phyloP scores from a whole-genome alignment of 2,888 invertebrate species.

The Noctuana brunneofusca region DNA sequence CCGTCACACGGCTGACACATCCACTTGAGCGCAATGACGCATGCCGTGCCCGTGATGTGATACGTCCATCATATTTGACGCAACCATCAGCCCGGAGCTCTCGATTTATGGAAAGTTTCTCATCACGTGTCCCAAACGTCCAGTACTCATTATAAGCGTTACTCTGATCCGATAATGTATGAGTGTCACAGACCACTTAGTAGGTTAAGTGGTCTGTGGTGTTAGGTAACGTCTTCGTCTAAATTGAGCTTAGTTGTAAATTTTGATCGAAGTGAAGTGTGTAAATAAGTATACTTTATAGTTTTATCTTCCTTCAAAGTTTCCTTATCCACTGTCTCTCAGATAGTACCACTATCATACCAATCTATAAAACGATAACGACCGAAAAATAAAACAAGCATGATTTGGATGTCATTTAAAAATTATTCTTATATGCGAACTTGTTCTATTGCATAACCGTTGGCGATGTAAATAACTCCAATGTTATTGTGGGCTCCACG shows the following conservation, averaged over 20 bases:
- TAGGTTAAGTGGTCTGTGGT: no score
- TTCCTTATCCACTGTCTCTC: no score
- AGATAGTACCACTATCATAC: neutral
- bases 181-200: no score
- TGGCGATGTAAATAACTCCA: slow-evolving; percentile 13
- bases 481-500: slow-evolving; percentile 10
- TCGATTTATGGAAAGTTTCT: neutral
- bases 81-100: neutral
- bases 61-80: slow-evolving; percentile 5
- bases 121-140: no score
- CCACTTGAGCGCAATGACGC: slow-evolving; percentile 7
- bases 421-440: slow-evolving; percentile 1
- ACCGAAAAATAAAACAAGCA: neutral
- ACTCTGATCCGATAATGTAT: no score
- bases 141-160: no score
- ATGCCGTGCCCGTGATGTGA: neutral
- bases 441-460: slow-evolving; percentile 20
- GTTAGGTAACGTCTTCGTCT: no score
- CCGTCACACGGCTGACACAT: neutral
- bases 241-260: no score
- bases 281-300: no score
- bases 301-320: neutral
- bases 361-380: no score
- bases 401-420: neutral
- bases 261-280: no score